phyloP scores from a whole-genome alignment of 37 sponge, comb jelly and placozoan species.

The Crambe crambe region DNA sequence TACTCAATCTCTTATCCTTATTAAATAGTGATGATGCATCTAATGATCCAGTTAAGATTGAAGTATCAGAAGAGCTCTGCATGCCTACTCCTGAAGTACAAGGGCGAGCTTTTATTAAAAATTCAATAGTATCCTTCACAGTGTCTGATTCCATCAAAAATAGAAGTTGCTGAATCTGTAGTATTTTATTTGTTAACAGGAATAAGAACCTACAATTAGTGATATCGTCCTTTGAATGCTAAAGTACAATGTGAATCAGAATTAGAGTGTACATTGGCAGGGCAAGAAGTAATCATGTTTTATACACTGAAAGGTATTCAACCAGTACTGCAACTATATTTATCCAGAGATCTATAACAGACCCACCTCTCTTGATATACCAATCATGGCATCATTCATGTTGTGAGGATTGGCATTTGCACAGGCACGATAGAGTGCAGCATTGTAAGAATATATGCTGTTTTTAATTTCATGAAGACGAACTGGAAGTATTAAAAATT shows the following conservation, averaged over 20 bases:
- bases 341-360: background rate
- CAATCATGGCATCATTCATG: slow-evolving; percentile 53
- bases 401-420: slow-evolving; percentile 37
- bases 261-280: too few relatives aligned
- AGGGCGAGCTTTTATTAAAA: slow-evolving; percentile 41
- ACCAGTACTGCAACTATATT: background rate
- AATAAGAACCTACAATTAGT: too few relatives aligned
- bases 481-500: background rate
- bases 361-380: slow-evolving; percentile 47
- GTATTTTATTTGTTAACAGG: too few relatives aligned
- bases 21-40: background rate
- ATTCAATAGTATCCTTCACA: slow-evolving; percentile 51
- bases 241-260: too few relatives aligned
- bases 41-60: background rate
- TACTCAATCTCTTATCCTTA: slow-evolving; percentile 1
- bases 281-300: too few relatives aligned
- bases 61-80: background rate
- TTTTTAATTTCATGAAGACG: slow-evolving; percentile 3
- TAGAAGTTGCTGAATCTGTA: slow-evolving; percentile 63
- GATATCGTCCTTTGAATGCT: too few relatives aligned
- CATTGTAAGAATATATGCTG: slow-evolving; percentile 10
- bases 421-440: slow-evolving; percentile 24
- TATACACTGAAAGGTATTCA: too few relatives aligned
- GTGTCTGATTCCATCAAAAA: slow-evolving; percentile 35
- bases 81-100: background rate